Conservation (phyloP, 2,888 invertebrate genomes). For the Endotricha flammealis region DNA sequence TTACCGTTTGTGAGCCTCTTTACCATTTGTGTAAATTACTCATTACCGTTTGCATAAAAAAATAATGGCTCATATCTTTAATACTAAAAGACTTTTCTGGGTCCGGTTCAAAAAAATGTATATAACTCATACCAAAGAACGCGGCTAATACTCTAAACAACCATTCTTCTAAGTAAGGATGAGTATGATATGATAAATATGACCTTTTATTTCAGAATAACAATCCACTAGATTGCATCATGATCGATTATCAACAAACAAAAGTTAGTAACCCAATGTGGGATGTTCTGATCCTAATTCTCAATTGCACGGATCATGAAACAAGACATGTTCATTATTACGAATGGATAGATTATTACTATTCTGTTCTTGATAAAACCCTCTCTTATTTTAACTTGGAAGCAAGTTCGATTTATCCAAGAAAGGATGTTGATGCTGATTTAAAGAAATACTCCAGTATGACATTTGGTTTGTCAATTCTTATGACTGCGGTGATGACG, state of each 20-base stretch:
- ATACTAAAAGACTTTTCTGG: no score
- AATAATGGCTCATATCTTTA: no score
- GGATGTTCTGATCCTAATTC: constrained; percentile 34
- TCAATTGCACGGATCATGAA: constrained; percentile 37
- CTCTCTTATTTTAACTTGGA: constrained; percentile 28
- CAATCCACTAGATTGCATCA: constrained; percentile 23
- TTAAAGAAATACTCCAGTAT: constrained; percentile 25
- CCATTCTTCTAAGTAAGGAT: no score
- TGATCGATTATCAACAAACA: constrained; percentile 41
- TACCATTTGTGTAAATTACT: no score
- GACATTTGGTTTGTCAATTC: constrained; percentile 14
- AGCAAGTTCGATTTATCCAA: constrained; percentile 28
- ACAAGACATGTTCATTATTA: constrained; percentile 26
- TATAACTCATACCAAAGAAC: no score
- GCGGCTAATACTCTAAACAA: no score
- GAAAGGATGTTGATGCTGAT: constrained; percentile 32
- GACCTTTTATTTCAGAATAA: constrained; percentile 38
- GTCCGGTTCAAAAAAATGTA: no score
- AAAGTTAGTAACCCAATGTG: constrained; percentile 28
- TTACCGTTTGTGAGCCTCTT: no score
- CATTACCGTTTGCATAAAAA: no score
- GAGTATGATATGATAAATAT: no score
- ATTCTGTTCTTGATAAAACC: constrained; percentile 27
- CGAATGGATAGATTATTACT: constrained; percentile 25
- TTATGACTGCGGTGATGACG: constrained; percentile 16